phyloP scores from a whole-genome alignment of 1,140 invertebrate genomes.

The Penaeus indicus region DNA sequence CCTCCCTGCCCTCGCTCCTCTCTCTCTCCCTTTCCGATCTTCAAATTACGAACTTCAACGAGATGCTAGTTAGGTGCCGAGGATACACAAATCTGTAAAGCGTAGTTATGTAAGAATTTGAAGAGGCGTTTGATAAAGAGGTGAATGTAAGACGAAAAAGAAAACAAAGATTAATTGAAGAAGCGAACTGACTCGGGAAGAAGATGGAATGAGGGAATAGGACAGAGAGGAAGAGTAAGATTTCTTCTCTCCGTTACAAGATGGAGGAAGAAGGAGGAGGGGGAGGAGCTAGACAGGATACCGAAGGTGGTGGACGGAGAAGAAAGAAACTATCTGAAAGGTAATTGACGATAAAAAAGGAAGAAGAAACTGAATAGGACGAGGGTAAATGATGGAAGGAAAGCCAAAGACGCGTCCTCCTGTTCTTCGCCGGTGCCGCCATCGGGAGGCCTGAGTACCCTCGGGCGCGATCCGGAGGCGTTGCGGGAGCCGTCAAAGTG shows the following conservation, averaged over 20 bases:
- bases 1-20: background rate
- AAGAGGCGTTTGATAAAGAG: background rate
- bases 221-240: background rate
- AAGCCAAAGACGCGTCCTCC: background rate
- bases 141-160: background rate
- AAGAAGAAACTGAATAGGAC: background rate
- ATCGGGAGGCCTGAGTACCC: no score
- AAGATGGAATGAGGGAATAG: background rate
- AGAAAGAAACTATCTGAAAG: background rate
- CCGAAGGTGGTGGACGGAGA: background rate
- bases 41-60: no score
- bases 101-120: background rate
- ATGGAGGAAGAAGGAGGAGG: background rate
- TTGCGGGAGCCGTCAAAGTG: constrained; percentile 68
- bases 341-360: background rate
- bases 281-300: background rate
- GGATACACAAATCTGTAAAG: background rate
- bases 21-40: background rate
- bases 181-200: background rate
- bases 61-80: no score
- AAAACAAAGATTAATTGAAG: background rate
- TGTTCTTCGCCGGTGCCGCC: no score
- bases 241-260: background rate
- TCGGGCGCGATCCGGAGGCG: background rate
- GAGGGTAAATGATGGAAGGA: background rate